Conservation (phyloP, 2,113 vertebrate genomes). For the Ursus arctos region DNA sequence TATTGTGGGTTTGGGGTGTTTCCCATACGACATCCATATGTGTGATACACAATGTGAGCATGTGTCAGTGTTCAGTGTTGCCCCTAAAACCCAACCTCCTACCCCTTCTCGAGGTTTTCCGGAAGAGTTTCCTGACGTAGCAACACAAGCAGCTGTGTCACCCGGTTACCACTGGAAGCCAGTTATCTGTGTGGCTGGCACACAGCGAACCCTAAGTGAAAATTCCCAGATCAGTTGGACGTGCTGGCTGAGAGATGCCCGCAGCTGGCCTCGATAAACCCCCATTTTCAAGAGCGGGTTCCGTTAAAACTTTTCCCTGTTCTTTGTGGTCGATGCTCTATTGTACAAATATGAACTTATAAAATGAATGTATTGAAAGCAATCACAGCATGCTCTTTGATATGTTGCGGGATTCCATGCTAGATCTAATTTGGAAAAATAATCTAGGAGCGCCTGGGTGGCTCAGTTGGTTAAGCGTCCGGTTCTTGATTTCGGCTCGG, state of each 20-base stretch:
- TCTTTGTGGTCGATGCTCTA: not conserved
- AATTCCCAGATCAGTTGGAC: not conserved
- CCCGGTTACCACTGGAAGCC: not conserved
- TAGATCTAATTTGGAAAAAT: not conserved
- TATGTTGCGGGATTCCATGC: not conserved
- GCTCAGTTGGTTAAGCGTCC: not conserved
- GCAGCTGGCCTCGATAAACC: not conserved
- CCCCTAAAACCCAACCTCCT: not conserved
- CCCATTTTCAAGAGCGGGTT: not conserved
- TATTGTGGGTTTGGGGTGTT: not conserved
- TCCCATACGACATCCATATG: not conserved
- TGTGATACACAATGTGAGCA: rapidly evolving
- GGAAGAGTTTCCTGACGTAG: not conserved
- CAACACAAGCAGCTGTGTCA: not conserved
- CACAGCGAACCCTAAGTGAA: not conserved
- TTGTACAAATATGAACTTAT: not conserved
- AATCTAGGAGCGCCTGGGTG: not conserved
- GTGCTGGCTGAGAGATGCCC: not conserved
- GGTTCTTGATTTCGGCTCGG: not conserved
- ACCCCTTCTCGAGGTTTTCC: not conserved
- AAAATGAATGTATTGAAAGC: constrained; percentile 16
- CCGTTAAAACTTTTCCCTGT: not conserved
- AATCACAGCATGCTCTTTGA: not conserved
- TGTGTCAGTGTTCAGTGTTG: not conserved
- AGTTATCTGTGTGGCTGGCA: not conserved